phyloP scores from a whole-genome alignment of 2,888 invertebrate genomes.

The Sericinus montela region DNA sequence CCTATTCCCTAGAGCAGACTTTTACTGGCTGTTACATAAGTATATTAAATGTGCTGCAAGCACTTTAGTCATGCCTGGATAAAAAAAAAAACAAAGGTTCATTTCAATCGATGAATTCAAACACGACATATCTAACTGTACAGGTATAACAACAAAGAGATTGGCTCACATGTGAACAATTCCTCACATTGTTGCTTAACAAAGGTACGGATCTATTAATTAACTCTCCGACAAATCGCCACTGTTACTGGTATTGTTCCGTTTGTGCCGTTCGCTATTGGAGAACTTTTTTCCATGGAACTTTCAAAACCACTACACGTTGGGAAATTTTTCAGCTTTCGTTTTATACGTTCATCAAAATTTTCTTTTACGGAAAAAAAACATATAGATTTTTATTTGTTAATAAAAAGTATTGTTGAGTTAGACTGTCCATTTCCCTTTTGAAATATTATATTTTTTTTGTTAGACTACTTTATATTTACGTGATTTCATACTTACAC shows the following conservation, averaged over 20 bases:
- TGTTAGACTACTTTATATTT: too few relatives aligned
- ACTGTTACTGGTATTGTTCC: conserved; percentile 21
- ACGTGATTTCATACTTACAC: too few relatives aligned
- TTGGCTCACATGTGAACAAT: conserved; percentile 15
- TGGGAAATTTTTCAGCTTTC: background rate
- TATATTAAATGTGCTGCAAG: too few relatives aligned
- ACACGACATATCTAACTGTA: background rate
- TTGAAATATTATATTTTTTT: too few relatives aligned
- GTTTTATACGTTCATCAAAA: background rate
- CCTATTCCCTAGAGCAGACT: too few relatives aligned
- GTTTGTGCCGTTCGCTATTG: background rate
- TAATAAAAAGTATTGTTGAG: too few relatives aligned
- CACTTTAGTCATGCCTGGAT: too few relatives aligned
- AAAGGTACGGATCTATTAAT: conserved; percentile 53
- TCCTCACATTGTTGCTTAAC: conserved; percentile 40
- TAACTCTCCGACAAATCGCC: conserved; percentile 45
- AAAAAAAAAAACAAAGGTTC: too few relatives aligned
- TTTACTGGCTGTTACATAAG: too few relatives aligned
- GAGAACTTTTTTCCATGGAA: background rate
- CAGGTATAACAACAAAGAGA: background rate
- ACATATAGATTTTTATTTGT: too few relatives aligned
- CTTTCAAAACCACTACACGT: background rate
- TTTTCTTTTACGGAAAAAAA: too few relatives aligned
- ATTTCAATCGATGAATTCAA: conserved; percentile 7
- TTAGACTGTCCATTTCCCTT: too few relatives aligned